Base-by-base conservation (phyloP, 1,140 invertebrate genomes). In the Choristoneura fumiferana region DNA sequence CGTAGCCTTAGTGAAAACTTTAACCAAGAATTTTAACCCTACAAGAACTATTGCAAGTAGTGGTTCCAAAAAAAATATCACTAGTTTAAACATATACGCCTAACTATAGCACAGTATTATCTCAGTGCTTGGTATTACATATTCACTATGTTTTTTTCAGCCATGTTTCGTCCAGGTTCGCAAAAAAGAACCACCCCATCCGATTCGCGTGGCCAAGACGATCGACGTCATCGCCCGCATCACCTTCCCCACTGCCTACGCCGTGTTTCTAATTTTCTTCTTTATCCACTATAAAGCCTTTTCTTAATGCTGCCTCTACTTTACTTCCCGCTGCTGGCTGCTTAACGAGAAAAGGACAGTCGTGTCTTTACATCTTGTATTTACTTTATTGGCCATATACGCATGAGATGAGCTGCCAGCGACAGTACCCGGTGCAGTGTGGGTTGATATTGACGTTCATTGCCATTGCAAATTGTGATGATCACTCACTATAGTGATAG, bases 191-290 rank as follows among this genome's bases (percentile, higher is more conserved):
- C 95, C 95, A 52, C 95, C 96, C 22, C 96, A 97, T 91, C 96
- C 96, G 36, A 97, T 97, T 75, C 92, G 96, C 71, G 95, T 97
- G 69, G 96, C 96, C 53, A 97, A 97, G 91, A 97, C 96, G 54
- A 98, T 98, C 78, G 96, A 98, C 91, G 96, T 97, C 57, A 96
- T 98, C 78, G 96, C 96, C 35, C 93, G 96, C 78, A 95, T 97
- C 77, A 96, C 96, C 59, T 98, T 98, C 91, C 96, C 96, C 66
- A 93, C 95, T 66, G 96, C 96, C 69, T 98, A 96, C 85, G 94
- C 95, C 78, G 93, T 97, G 74, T 98, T 98, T 91, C 93, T 97
- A 67, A 95, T 96, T 79, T 97, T 97, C 91, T 98, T 97, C 92
- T 97, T 98, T 91, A 95, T 96, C 71, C 95, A 96, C 90, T 97